Percentiles rank a stretch among this genome's conserved stretches.
phyloP scores from a whole-genome alignment of 2,888 invertebrate species.

The Oxystoma pomonae region DNA sequence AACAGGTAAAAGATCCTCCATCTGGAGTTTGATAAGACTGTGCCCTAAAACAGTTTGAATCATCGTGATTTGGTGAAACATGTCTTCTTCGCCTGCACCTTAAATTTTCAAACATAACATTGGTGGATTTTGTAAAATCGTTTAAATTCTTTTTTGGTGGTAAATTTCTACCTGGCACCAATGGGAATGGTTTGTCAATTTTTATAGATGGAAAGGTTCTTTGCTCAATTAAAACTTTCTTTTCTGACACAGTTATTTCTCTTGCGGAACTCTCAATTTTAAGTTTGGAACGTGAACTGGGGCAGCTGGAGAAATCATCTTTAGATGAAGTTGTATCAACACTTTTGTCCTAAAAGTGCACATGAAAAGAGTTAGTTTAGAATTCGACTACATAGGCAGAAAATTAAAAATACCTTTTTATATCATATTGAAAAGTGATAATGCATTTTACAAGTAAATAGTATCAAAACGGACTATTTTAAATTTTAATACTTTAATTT shows the following conservation, averaged over 20 bases:
- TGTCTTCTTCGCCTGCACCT: background rate
- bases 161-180: background rate
- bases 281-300: no score
- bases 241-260: no score
- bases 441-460: no score
- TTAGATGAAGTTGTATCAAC: background rate
- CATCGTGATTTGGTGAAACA: background rate
- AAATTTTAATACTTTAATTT: no score
- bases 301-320: background rate
- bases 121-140: background rate
- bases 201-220: background rate
- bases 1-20: slow-evolving; percentile 4
- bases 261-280: no score
- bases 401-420: no score
- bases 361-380: no score
- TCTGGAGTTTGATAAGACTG: background rate
- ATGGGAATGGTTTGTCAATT: background rate
- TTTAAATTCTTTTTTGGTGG: background rate
- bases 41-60: background rate
- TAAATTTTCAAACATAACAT: background rate
- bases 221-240: background rate
- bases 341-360: background rate
- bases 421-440: no score
- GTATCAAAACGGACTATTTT: no score
- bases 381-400: no score